These are phyloP conservation scores for Magallana ariakensis DNA, from an alignment of 1,140 invertebrate species.

Conservation along the genomic window DNA sequence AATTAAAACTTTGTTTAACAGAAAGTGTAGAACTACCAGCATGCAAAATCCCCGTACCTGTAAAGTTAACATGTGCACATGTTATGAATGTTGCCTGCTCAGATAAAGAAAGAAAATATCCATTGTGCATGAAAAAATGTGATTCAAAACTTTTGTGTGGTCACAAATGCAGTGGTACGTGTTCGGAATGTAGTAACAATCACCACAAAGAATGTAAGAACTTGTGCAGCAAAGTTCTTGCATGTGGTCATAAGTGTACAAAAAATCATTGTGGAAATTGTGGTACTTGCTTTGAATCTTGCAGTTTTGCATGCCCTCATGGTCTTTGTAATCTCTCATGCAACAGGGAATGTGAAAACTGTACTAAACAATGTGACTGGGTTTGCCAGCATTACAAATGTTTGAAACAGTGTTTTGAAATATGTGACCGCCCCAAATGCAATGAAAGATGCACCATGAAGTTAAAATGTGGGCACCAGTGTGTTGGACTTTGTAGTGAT, in stretches of 20 bases:
- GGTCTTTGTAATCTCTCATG: slow-evolving; percentile 82
- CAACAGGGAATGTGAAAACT: slow-evolving; percentile 82
- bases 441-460: slow-evolving; percentile 54
- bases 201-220: slow-evolving; percentile 80
- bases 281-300: slow-evolving; percentile 84
- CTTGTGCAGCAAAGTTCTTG: slow-evolving; percentile 67
- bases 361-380: slow-evolving; percentile 80
- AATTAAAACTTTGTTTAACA: background rate
- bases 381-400: slow-evolving; percentile 82
- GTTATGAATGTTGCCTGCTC: background rate
- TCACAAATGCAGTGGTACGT: slow-evolving; percentile 61
- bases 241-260: slow-evolving; percentile 77
- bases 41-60: background rate
- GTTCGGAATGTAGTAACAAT: slow-evolving; percentile 81
- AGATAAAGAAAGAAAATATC: background rate
- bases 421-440: slow-evolving; percentile 82
- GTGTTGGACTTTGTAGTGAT: slow-evolving; percentile 84
- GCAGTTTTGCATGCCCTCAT: slow-evolving; percentile 82
- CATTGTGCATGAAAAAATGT: slow-evolving; percentile 46
- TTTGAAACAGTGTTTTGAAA: slow-evolving; percentile 81
- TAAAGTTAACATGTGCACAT: background rate
- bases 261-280: slow-evolving; percentile 75
- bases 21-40: background rate
- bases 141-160: slow-evolving; percentile 57
- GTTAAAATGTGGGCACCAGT: slow-evolving; percentile 83